phyloP scores from a whole-genome alignment of 2,797 vertebrate genomes.

The Austrolebias charrua region DNA sequence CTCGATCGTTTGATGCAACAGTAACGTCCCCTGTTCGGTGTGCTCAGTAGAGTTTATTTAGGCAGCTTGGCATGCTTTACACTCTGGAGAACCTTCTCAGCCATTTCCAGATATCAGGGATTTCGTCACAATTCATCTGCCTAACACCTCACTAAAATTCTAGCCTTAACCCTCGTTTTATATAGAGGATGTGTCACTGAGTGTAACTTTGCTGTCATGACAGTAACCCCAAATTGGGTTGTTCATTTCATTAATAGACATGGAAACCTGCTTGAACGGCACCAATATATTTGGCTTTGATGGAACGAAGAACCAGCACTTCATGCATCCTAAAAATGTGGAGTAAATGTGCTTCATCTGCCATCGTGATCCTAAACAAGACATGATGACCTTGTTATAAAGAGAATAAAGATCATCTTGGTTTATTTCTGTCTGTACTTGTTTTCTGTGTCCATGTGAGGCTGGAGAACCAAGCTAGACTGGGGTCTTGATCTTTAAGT shows the following conservation, averaged over 20 bases:
- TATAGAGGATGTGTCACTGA: conserved; percentile 62
- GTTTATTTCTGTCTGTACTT: conserved; percentile 63
- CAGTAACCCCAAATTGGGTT: conserved; percentile 53
- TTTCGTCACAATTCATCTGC: conserved; percentile 78
- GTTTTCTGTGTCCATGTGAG: neutral
- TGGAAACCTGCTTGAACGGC: conserved; percentile 55
- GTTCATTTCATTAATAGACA: conserved; percentile 63
- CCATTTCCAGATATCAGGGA: conserved; percentile 85
- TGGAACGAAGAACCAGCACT: conserved; percentile 65
- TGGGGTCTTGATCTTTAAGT: no score
- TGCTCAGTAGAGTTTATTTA: conserved; percentile 65
- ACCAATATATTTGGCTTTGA: conserved; percentile 59
- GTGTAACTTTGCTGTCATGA: conserved; percentile 73
- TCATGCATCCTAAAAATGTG: conserved; percentile 58
- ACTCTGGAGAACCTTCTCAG: conserved; percentile 76
- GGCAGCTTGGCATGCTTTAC: conserved; percentile 80
- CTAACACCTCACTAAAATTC: conserved; percentile 77
- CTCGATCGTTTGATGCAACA: conserved; percentile 51
- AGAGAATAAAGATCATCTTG: conserved; percentile 82
- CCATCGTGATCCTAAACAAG: conserved; percentile 64
- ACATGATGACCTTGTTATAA: conserved; percentile 74
- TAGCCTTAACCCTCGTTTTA: conserved; percentile 83
- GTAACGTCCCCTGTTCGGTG: conserved; percentile 60
- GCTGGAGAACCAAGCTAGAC: neutral
- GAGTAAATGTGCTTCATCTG: conserved; percentile 66